Conservation (phyloP, 2,888 invertebrate species). For the Drosophila eohydei region DNA sequence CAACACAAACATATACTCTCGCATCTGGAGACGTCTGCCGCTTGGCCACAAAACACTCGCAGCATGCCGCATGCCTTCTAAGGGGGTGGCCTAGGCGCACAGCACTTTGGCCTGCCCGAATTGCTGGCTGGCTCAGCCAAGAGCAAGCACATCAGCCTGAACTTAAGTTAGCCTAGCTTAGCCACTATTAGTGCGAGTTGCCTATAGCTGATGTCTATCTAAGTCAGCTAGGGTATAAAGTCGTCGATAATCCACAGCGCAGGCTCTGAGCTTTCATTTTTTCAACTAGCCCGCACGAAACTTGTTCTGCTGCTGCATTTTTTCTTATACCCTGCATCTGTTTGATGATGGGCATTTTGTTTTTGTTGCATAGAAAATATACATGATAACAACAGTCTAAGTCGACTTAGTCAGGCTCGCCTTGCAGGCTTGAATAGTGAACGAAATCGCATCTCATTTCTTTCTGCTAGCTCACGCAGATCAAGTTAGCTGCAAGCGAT, state of each 20-base stretch:
- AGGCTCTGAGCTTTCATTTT: not conserved
- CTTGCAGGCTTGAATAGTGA: not conserved
- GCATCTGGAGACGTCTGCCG: conserved; percentile 14
- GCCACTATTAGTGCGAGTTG: not conserved
- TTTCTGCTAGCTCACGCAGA: not conserved
- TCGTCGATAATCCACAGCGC: not conserved
- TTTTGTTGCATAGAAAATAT: not conserved
- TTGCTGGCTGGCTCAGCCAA: too few species aligned
- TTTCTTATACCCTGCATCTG: not conserved
- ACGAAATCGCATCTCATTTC: not conserved
- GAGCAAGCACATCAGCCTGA: too few species aligned
- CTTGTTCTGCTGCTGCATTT: conserved; percentile 27
- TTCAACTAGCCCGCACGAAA: conserved; percentile 26
- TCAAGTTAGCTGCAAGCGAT: not conserved
- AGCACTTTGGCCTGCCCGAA: not conserved
- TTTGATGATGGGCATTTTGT: not conserved
- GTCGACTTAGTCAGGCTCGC: not conserved
- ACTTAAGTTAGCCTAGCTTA: not conserved
- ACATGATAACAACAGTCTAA: not conserved
- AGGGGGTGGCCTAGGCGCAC: not conserved
- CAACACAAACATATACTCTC: conserved; percentile 4
- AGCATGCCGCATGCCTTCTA: conserved; percentile 8
- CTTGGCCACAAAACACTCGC: conserved; percentile 10
- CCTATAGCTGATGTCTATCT: not conserved
- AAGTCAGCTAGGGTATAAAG: not conserved